phyloP scores from a whole-genome alignment of 1,140 invertebrate genomes.

The Drosophila equinoxialis region DNA sequence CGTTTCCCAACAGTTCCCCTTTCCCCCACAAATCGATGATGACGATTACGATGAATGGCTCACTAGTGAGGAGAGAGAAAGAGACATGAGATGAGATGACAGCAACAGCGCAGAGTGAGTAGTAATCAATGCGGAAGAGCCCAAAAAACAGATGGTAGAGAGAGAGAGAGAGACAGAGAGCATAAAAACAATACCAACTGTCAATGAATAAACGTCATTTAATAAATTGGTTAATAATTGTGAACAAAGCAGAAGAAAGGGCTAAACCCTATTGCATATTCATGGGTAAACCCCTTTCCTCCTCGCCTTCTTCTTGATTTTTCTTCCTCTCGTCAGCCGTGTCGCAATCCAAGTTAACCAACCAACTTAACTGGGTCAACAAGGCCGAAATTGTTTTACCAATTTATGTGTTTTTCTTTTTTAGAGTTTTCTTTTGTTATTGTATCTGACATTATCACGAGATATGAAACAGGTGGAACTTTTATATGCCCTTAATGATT shows the following conservation, averaged over 20 bases:
- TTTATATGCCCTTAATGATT: not conserved
- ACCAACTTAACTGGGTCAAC: slow-evolving; percentile 22
- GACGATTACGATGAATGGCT: slow-evolving; percentile 13
- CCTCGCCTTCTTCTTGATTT: not conserved
- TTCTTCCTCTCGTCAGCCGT: slow-evolving; percentile 22
- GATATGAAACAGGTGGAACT: not conserved
- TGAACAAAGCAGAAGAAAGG: slow-evolving; percentile 18
- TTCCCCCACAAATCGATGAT: slow-evolving; percentile 3
- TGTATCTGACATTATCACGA: not conserved
- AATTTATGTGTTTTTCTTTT: slow-evolving; percentile 1
- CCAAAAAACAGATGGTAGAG: not conserved
- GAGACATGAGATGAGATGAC: too few relatives aligned
- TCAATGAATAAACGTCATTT: slow-evolving; percentile 48
- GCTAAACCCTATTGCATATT: slow-evolving; percentile 59
- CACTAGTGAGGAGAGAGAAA: not conserved
- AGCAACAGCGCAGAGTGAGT: slow-evolving; percentile 10
- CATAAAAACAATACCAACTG: slow-evolving; percentile 9
- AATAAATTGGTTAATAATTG: slow-evolving; percentile 66
- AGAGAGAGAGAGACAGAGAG: slow-evolving; percentile 23
- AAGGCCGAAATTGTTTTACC: slow-evolving; percentile 18
- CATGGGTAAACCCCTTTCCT: slow-evolving; percentile 34
- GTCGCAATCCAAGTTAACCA: slow-evolving; percentile 38
- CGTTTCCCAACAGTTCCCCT: slow-evolving; percentile 22
- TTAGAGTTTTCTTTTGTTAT: not conserved
- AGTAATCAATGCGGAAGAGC: slow-evolving; percentile 55